These are phyloP conservation scores for Tanaodytes sp. DNA, from an alignment of 2,888 invertebrate genomes.

Conservation along the genomic window DNA sequence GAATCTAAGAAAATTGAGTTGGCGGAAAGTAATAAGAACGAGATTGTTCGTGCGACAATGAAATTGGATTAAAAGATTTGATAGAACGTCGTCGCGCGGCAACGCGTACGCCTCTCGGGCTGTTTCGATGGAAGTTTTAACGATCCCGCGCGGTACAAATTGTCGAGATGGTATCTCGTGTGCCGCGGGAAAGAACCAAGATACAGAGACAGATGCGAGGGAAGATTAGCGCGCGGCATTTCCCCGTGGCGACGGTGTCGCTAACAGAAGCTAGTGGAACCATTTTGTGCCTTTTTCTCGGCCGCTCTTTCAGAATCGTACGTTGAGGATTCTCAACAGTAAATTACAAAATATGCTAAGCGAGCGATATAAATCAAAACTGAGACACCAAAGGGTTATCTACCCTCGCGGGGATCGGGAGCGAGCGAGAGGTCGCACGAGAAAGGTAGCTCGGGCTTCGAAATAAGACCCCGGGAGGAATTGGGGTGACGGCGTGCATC, in stretches of 20 bases:
- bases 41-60: too few relatives aligned
- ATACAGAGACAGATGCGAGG: conserved; percentile 63
- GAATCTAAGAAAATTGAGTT: too few relatives aligned
- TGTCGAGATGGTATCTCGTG: conserved; percentile 68
- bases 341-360: conserved; percentile 74
- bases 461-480: conserved; percentile 56
- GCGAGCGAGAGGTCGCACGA: conserved; percentile 43
- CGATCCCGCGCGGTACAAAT: conserved; percentile 69
- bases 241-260: conserved; percentile 57
- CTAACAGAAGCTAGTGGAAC: conserved; percentile 59
- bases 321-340: conserved; percentile 72
- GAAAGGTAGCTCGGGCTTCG: conserved; percentile 23
- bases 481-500: conserved; percentile 51
- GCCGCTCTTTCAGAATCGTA: conserved; percentile 62
- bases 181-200: conserved; percentile 54
- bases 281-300: conserved; percentile 52
- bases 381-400: conserved; percentile 59
- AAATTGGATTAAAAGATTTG: conserved; percentile 63
- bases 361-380: conserved; percentile 73
- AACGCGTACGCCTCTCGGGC: conserved; percentile 42
- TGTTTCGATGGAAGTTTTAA: conserved; percentile 61
- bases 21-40: too few relatives aligned
- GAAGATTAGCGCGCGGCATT: conserved; percentile 65
- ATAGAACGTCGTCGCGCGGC: too few relatives aligned
- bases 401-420: conserved; percentile 36